phyloP scores from a whole-genome alignment of 2,113 vertebrate species.

The Mionectes macconnelli region DNA sequence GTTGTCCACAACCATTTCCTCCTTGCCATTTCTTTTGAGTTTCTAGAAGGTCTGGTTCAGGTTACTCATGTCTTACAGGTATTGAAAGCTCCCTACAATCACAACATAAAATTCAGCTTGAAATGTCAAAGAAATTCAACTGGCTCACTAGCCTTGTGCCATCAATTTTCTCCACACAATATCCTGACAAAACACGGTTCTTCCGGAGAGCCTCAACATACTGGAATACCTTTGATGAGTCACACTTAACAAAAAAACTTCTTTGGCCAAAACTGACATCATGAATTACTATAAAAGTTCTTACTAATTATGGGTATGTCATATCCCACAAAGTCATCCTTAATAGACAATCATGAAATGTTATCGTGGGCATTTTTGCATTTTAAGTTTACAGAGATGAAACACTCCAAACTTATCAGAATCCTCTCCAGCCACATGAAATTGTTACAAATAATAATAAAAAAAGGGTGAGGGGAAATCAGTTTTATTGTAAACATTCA shows the following conservation, averaged over 20 bases:
- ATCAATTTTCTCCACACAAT: background rate
- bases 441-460: background rate
- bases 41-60: background rate
- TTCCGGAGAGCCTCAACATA: background rate
- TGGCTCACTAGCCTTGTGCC: background rate
- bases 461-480: fast-evolving
- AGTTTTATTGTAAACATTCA: background rate
- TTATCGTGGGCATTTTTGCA: background rate
- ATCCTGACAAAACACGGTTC: background rate
- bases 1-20: background rate
- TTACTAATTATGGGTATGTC: background rate
- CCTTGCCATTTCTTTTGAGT: background rate
- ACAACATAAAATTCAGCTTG: background rate
- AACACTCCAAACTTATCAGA: background rate
- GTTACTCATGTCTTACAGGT: background rate
- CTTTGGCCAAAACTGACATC: background rate
- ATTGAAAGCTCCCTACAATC: background rate
- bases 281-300: background rate
- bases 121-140: background rate
- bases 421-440: background rate
- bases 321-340: background rate
- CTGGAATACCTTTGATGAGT: background rate
- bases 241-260: background rate
- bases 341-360: background rate
- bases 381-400: background rate